Evolutionary conservation across 2,797 vertebrate species (phyloP).

Genomic region (Moxostoma hubbsi): DNA sequence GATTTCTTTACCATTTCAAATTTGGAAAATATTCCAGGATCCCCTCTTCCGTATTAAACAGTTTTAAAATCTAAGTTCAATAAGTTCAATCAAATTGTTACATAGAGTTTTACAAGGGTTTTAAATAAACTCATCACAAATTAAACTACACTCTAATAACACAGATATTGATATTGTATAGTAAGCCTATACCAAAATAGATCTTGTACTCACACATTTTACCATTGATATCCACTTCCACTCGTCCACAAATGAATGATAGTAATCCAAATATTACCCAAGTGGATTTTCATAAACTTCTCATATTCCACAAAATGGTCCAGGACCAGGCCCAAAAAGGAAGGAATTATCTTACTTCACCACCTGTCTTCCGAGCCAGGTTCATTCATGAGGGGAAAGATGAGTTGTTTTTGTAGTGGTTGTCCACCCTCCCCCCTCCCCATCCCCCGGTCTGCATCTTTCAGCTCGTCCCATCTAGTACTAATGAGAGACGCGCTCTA

Average conservation of each 20-base stretch:
- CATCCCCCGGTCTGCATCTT: constrained; percentile 60
- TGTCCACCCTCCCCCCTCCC: constrained; percentile 50
- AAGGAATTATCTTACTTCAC: constrained; percentile 6
- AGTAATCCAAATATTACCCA: constrained; percentile 36
- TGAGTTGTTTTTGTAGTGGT: constrained; percentile 68
- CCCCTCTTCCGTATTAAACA: too few relatives aligned
- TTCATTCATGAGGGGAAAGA: constrained; percentile 62
- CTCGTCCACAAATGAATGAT: not conserved
- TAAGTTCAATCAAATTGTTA: too few relatives aligned
- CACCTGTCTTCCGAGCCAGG: constrained; percentile 46
- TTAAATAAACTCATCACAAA: not conserved
- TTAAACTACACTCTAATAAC: not conserved
- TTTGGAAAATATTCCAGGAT: too few relatives aligned
- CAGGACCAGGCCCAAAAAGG: constrained; percentile 25
- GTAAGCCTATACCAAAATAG: not conserved
- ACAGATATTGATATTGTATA: not conserved
- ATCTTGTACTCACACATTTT: constrained; percentile 52
- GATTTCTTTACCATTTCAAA: too few relatives aligned
- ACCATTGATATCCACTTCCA: constrained; percentile 14
- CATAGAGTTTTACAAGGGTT: not conserved
- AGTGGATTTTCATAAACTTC: constrained; percentile 26
- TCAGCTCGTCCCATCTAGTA: constrained; percentile 60
- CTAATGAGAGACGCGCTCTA: constrained; percentile 66
- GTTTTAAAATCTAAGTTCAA: too few relatives aligned
- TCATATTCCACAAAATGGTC: constrained; percentile 27